Evolutionary conservation across 2,888 invertebrate genomes (phyloP).

Genomic region (Hirtodrosophila cameraria): DNA sequence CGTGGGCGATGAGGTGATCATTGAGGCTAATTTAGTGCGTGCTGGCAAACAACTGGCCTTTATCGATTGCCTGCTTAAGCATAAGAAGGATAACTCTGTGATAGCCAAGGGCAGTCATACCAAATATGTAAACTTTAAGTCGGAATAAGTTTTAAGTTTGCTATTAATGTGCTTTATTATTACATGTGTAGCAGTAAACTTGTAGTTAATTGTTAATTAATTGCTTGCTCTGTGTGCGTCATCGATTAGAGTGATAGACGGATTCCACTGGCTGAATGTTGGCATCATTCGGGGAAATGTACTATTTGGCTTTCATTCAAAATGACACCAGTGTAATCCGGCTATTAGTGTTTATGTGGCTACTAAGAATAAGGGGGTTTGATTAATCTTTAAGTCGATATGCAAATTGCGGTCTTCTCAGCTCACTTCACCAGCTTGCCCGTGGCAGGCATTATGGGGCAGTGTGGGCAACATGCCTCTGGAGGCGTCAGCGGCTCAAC

Average conservation of each 20-base stretch:
- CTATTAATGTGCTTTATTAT: constrained; percentile 72
- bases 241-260: constrained; percentile 39
- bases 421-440: constrained; percentile 13
- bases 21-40: constrained; percentile 90
- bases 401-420: constrained; percentile 41
- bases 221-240: constrained; percentile 50
- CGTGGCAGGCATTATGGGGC: constrained; percentile 63
- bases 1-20: constrained; percentile 90
- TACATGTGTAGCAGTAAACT: constrained; percentile 76
- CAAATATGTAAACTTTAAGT: constrained; percentile 86
- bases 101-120: constrained; percentile 93
- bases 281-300: too few species aligned
- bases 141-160: constrained; percentile 23
- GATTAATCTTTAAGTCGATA: constrained; percentile 69
- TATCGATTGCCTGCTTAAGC: constrained; percentile 90
- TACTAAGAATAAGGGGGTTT: constrained; percentile 62
- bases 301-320: too few species aligned
- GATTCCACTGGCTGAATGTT: constrained; percentile 7
- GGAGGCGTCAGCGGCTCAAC: constrained; percentile 81
- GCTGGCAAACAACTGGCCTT: constrained; percentile 92
- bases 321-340: constrained; percentile 24
- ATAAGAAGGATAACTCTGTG: constrained; percentile 89
- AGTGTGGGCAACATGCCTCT: constrained; percentile 84
- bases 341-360: constrained; percentile 44
- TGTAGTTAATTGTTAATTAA: constrained; percentile 55